phyloP scores from a whole-genome alignment of 2,888 invertebrate genomes.

The Parnassius mnemosyne region DNA sequence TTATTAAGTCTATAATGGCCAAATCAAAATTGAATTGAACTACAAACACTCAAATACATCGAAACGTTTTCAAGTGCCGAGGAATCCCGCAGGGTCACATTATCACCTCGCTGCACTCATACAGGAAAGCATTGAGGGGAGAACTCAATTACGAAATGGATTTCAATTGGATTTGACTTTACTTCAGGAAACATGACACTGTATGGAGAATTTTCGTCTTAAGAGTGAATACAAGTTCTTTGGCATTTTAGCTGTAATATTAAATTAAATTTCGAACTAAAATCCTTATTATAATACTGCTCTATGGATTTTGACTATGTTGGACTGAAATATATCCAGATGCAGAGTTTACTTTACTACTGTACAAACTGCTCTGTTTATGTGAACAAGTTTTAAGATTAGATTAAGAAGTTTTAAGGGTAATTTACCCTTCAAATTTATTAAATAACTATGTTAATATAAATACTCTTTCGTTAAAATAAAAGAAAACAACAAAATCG shows the following conservation, averaged over 20 bases:
- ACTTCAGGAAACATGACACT: constrained; percentile 37
- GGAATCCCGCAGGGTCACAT: constrained; percentile 26
- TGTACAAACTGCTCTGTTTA: too few species aligned
- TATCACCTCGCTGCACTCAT: constrained; percentile 23
- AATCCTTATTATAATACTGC: constrained; percentile 2
- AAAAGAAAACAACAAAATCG: too few species aligned
- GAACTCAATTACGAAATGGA: constrained; percentile 60
- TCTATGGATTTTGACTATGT: too few species aligned
- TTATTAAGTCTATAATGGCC: constrained; percentile 6
- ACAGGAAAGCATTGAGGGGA: constrained; percentile 36
- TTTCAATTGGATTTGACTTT: constrained; percentile 56
- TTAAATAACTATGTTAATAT: too few species aligned
- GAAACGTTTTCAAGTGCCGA: constrained; percentile 16
- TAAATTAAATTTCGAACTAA: constrained; percentile 9
- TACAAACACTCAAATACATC: constrained; percentile 8
- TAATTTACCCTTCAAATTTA: too few species aligned
- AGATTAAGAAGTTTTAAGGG: too few species aligned
- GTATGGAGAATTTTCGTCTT: constrained; percentile 32
- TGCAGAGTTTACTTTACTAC: too few species aligned
- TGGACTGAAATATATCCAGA: too few species aligned
- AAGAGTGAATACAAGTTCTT: neutral
- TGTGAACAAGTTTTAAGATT: too few species aligned
- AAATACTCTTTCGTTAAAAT: too few species aligned
- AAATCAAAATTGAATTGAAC: constrained; percentile 18
- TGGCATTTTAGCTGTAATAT: constrained; percentile 8